Conservation (phyloP, 2,888 invertebrate genomes). For the Drosophila cognata region DNA sequence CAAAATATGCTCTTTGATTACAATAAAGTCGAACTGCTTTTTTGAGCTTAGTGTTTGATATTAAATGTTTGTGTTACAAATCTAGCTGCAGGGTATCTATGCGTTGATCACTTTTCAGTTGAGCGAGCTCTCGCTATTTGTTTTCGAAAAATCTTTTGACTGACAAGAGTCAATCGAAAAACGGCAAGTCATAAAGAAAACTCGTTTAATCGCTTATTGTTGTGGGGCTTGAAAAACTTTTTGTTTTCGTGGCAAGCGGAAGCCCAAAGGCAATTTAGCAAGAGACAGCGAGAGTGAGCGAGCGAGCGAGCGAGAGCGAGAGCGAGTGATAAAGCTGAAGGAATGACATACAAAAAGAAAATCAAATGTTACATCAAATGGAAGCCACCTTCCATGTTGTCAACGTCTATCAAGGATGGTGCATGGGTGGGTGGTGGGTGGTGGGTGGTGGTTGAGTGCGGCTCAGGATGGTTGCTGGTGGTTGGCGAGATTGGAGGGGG, state of each 20-base stretch:
- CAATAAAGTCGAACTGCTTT: no score
- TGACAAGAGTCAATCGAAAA: constrained; percentile 37
- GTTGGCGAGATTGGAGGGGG: background rate
- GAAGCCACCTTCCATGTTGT: constrained; percentile 27
- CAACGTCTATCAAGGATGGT: constrained; percentile 7
- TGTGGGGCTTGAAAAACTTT: constrained; percentile 40
- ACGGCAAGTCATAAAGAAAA: constrained; percentile 31
- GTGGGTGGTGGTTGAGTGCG: background rate
- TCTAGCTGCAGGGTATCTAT: background rate
- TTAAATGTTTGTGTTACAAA: background rate
- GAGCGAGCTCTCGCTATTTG: background rate
- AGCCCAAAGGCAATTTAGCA: background rate
- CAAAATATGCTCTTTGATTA: no score
- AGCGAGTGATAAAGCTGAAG: background rate
- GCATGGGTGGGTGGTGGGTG: background rate
- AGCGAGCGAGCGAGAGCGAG: background rate
- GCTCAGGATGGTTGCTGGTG: background rate
- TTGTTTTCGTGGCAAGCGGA: constrained; percentile 2
- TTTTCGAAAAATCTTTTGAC: constrained; percentile 4
- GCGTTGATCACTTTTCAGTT: background rate
- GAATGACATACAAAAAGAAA: constrained; percentile 5
- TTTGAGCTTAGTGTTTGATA: background rate
- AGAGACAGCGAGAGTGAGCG: no score
- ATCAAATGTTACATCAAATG: constrained; percentile 49
- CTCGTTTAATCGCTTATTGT: constrained; percentile 51